phyloP scores from a whole-genome alignment of 2,113 vertebrate genomes.

The Jaculus jaculus region DNA sequence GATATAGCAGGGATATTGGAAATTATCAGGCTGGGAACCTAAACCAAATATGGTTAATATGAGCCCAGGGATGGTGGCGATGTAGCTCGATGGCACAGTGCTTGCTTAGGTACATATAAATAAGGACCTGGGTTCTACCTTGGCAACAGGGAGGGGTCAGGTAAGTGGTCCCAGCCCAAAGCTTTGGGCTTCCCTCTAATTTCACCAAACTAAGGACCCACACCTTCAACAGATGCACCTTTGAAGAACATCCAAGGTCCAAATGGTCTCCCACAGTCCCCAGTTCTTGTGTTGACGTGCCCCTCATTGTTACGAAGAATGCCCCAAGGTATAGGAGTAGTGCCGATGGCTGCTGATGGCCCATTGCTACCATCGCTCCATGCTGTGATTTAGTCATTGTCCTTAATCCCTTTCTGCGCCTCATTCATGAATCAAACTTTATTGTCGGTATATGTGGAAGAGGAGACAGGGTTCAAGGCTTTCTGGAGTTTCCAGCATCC shows the following conservation, averaged over 20 bases:
- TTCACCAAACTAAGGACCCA: background rate
- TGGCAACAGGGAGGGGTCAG: too few species aligned
- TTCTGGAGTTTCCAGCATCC: background rate
- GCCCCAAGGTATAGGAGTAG: too few species aligned
- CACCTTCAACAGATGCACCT: background rate
- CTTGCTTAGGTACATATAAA: too few species aligned
- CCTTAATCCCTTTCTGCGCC: background rate
- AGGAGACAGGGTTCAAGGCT: background rate
- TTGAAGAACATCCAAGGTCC: background rate
- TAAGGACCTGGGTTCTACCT: background rate
- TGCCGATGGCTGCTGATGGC: background rate
- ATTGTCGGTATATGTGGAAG: background rate
- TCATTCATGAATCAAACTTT: background rate
- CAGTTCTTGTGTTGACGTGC: too few species aligned
- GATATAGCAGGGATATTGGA: background rate
- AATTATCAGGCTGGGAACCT: background rate
- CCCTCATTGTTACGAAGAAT: background rate
- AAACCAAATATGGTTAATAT: background rate
- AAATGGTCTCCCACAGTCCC: background rate
- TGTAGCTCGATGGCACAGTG: background rate
- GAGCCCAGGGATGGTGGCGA: background rate
- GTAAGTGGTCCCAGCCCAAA: background rate
- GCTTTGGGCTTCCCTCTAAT: background rate
- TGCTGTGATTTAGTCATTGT: background rate
- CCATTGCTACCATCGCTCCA: background rate